phyloP scores from a whole-genome alignment of 2,888 invertebrate species.

The Myopa tessellatipennis region DNA sequence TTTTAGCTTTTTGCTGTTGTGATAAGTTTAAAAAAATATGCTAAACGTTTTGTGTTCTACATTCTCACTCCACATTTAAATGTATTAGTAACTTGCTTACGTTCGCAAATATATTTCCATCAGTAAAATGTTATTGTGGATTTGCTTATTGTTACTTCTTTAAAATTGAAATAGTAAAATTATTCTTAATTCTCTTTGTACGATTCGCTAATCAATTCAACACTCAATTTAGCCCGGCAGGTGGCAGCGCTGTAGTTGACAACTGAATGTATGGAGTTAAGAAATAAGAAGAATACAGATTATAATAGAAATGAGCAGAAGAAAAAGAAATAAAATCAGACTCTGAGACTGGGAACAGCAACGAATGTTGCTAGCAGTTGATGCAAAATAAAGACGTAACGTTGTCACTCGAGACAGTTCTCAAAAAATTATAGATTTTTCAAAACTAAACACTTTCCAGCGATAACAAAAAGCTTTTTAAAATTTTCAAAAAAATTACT shows the following conservation, averaged over 20 bases:
- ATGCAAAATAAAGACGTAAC: slow-evolving; percentile 26
- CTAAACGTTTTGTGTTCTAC: too few species aligned
- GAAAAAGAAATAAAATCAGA: slow-evolving; percentile 18
- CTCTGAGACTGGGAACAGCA: slow-evolving; percentile 24
- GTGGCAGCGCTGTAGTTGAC: slow-evolving; percentile 23
- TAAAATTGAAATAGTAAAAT: too few species aligned
- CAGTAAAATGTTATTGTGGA: too few species aligned
- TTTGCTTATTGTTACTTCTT: too few species aligned
- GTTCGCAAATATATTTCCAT: too few species aligned
- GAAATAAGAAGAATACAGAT: slow-evolving; percentile 11
- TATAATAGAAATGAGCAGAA: slow-evolving; percentile 11
- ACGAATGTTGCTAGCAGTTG: slow-evolving; percentile 22
- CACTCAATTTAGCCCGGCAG: not conserved
- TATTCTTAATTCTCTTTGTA: too few species aligned
- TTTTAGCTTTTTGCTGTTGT: too few species aligned
- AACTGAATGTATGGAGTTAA: not conserved
- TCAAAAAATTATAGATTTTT: slow-evolving; percentile 32
- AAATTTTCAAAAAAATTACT: not conserved
- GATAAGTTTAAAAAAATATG: too few species aligned
- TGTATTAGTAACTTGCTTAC: too few species aligned
- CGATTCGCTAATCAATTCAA: too few species aligned
- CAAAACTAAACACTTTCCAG: not conserved
- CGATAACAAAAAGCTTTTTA: too few species aligned
- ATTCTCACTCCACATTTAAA: too few species aligned
- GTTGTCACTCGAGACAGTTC: not conserved